These are phyloP conservation scores for Pristionchus fissidentatus DNA, from an alignment of 2,888 invertebrate genomes.

Conservation along the genomic window DNA sequence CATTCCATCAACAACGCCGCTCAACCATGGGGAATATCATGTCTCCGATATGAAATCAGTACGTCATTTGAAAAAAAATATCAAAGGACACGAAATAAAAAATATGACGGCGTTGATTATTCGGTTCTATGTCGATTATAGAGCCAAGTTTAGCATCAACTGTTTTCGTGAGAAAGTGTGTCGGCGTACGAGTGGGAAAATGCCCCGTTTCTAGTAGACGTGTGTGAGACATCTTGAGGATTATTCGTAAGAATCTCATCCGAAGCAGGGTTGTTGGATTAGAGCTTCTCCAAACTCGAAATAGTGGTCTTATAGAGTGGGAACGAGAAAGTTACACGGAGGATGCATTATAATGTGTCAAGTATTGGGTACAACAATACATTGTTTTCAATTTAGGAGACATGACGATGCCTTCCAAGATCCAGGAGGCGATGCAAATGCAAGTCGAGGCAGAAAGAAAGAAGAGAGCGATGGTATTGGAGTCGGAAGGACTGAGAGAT, in stretches of 20 bases:
- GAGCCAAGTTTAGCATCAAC: too few species aligned
- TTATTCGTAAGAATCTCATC: too few species aligned
- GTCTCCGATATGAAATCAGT: slow-evolving; percentile 94
- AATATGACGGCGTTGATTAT: too few species aligned
- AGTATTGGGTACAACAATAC: too few species aligned
- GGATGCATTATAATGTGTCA: too few species aligned
- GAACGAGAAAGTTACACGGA: not conserved
- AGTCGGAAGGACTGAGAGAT: slow-evolving; percentile 86
- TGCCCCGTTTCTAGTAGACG: too few species aligned
- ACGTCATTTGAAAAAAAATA: slow-evolving; percentile 72
- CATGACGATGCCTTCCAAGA: slow-evolving; percentile 88
- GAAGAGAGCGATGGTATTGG: slow-evolving; percentile 94
- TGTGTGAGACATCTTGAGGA: too few species aligned
- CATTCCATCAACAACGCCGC: slow-evolving; percentile 97
- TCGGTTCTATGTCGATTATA: too few species aligned
- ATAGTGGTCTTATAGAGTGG: not conserved
- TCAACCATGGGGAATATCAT: slow-evolving; percentile 97
- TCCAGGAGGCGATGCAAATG: slow-evolving; percentile 99
- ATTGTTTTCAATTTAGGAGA: slow-evolving; percentile 84
- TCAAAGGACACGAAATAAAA: too few species aligned
- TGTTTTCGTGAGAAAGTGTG: too few species aligned
- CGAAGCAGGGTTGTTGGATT: not conserved
- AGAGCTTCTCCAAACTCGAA: too few species aligned
- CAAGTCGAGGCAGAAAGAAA: slow-evolving; percentile 98
- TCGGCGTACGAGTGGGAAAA: too few species aligned